Evolutionary conservation across 1,140 invertebrate species (phyloP).

Genomic region (Micrasema longulum): DNA sequence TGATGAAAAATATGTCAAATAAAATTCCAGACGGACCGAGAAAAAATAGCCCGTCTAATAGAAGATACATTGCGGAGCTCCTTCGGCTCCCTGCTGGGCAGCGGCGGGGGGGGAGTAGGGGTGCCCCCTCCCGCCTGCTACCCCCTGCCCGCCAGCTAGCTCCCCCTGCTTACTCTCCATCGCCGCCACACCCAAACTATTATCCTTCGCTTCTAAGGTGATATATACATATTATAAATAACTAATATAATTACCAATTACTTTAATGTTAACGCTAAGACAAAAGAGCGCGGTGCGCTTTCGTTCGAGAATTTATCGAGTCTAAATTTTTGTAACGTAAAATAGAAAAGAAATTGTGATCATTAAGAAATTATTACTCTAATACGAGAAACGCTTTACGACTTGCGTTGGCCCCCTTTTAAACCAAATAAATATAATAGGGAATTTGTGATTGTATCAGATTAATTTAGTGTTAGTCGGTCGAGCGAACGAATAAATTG

Average conservation of each 20-base stretch:
- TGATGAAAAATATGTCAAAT: too few relatives aligned
- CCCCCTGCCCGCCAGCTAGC: constrained; percentile 55
- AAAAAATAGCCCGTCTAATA: constrained; percentile 79
- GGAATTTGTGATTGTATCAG: constrained; percentile 35
- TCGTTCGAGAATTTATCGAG: constrained; percentile 38
- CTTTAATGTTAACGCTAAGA: constrained; percentile 44
- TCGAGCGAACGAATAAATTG: constrained; percentile 45
- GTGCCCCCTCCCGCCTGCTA: constrained; percentile 30
- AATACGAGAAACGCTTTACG: constrained; percentile 41
- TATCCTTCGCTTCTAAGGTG: constrained; percentile 54
- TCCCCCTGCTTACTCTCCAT: constrained; percentile 46
- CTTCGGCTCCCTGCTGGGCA: constrained; percentile 58
- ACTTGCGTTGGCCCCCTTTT: constrained; percentile 48
- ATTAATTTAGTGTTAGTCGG: constrained; percentile 26
- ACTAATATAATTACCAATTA: constrained; percentile 51
- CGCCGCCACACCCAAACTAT: constrained; percentile 46
- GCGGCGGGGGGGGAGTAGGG: constrained; percentile 20
- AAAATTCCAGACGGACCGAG: constrained; percentile 71
- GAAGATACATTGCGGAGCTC: constrained; percentile 76
- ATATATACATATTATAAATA: constrained; percentile 49
- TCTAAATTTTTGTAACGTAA: constrained; percentile 52
- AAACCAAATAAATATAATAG: constrained; percentile 52
- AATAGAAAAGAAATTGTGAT: constrained; percentile 53
- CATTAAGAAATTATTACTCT: constrained; percentile 49
- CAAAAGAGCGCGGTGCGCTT: constrained; percentile 49